phyloP scores from a whole-genome alignment of 2,888 invertebrate species.

The Lepetodrilus schrolli region DNA sequence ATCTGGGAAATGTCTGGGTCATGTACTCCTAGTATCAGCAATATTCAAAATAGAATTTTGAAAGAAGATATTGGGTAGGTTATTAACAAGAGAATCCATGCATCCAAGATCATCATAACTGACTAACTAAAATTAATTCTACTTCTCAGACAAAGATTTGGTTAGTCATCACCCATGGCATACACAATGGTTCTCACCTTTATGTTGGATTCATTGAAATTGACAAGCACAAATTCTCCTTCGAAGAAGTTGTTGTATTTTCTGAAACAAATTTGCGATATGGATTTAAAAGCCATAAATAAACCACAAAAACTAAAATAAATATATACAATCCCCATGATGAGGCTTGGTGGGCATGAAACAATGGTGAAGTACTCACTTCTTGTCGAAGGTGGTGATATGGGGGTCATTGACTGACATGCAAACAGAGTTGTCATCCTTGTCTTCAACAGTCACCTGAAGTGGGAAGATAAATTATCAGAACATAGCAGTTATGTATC shows the following conservation, averaged over 20 bases:
- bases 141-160: too few relatives aligned
- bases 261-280: slow-evolving; percentile 47
- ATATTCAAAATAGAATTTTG: too few relatives aligned
- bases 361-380: slow-evolving; percentile 42
- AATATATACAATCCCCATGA: background rate
- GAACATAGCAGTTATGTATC: too few relatives aligned
- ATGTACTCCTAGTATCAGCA: too few relatives aligned
- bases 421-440: slow-evolving; percentile 51
- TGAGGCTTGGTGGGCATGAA: background rate
- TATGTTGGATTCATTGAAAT: background rate
- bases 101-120: too few relatives aligned
- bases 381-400: slow-evolving; percentile 55
- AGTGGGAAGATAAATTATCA: too few relatives aligned
- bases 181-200: slow-evolving; percentile 6
- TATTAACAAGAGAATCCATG: too few relatives aligned
- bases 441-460: slow-evolving; percentile 60
- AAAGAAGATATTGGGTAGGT: too few relatives aligned
- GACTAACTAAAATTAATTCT: too few relatives aligned
- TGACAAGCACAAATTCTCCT: slow-evolving; percentile 53
- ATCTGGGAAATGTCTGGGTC: too few relatives aligned
- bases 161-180: too few relatives aligned
- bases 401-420: slow-evolving; percentile 67
- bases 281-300: background rate
- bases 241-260: slow-evolving; percentile 53
- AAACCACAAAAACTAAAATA: background rate